These are phyloP conservation scores for Panopea generosa DNA, from an alignment of 2,888 invertebrate genomes.

Conservation along the genomic window DNA sequence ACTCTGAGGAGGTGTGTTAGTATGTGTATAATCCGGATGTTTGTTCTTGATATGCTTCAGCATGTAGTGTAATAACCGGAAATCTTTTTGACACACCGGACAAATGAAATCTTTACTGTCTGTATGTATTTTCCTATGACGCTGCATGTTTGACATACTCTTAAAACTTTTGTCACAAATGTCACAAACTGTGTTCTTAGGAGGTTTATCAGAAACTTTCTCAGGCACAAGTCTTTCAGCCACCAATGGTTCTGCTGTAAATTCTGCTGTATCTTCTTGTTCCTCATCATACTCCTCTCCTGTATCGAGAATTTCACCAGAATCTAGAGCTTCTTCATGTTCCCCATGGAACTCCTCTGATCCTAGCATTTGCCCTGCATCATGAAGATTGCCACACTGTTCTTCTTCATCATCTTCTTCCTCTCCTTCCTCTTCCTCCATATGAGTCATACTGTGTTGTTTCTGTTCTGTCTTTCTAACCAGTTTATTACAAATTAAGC, in stretches of 20 bases:
- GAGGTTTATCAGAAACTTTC: neutral
- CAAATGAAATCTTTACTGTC: constrained; percentile 17
- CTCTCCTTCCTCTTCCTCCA: constrained; percentile 36
- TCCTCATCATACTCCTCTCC: constrained; percentile 20
- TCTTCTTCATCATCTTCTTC: constrained; percentile 47
- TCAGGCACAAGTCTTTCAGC: constrained; percentile 29
- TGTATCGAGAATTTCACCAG: constrained; percentile 2
- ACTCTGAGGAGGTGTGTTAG: too few relatives aligned
- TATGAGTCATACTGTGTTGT: constrained; percentile 47
- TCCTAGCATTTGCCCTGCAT: constrained; percentile 6
- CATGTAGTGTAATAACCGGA: constrained; percentile 21
- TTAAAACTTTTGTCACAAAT: constrained; percentile 56
- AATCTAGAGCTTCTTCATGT: constrained; percentile 18
- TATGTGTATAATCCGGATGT: constrained; percentile 36
- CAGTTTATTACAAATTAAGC: constrained; percentile 59
- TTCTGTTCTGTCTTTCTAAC: constrained; percentile 50
- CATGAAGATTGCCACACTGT: constrained; percentile 13
- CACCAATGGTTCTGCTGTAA: constrained; percentile 45
- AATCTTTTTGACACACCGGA: constrained; percentile 51
- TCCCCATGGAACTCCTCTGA: neutral
- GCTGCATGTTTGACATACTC: constrained; percentile 21
- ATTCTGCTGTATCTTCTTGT: constrained; percentile 13
- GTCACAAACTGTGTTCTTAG: constrained; percentile 34
- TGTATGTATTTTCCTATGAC: constrained; percentile 43
- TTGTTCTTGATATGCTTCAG: constrained; percentile 42